A percentile compares a stretch with the other conserved stretches of the same genome.
Conservation (phyloP, 30 jellyfish, hydroid and myxozoan genomes). For the Aurelia sp. region DNA sequence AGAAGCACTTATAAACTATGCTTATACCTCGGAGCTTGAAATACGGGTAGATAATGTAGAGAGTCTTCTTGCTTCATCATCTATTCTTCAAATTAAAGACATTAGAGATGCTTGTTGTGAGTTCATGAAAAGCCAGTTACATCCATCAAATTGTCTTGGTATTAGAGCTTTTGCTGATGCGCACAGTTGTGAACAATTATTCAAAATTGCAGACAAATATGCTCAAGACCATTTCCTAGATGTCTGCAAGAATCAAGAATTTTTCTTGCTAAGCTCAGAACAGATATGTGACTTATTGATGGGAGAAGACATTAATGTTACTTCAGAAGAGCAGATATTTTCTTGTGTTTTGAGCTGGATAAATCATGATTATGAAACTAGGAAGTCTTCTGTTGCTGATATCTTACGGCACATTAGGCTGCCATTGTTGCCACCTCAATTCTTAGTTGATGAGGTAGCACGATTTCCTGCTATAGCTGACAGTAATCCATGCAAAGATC, state of each 20-base stretch:
- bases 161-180: slow-evolving; percentile 97
- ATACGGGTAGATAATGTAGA: slow-evolving; percentile 93
- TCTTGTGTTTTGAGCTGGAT: slow-evolving; percentile 78
- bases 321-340: slow-evolving; percentile 75
- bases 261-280: slow-evolving; percentile 75
- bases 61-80: slow-evolving; percentile 90
- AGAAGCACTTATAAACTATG: slow-evolving; percentile 83
- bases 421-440: slow-evolving; percentile 78
- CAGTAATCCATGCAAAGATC: slow-evolving; percentile 73
- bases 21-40: slow-evolving; percentile 85
- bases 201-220: slow-evolving; percentile 75
- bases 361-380: slow-evolving; percentile 71
- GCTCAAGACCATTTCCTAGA: slow-evolving; percentile 84
- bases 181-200: slow-evolving; percentile 85
- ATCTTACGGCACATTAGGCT: slow-evolving; percentile 64
- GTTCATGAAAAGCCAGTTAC: slow-evolving; percentile 90
- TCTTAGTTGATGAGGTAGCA: slow-evolving; percentile 85
- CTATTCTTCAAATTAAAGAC: slow-evolving; percentile 81
- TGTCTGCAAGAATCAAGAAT: slow-evolving; percentile 87
- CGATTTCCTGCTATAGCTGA: slow-evolving; percentile 67
- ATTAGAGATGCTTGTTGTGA: slow-evolving; percentile 91
- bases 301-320: slow-evolving; percentile 86
- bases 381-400: slow-evolving; percentile 53
- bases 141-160: slow-evolving; percentile 94
- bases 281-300: slow-evolving; percentile 72